phyloP scores from a whole-genome alignment of 2,113 vertebrate species.

The Benitochromis conjunctus region DNA sequence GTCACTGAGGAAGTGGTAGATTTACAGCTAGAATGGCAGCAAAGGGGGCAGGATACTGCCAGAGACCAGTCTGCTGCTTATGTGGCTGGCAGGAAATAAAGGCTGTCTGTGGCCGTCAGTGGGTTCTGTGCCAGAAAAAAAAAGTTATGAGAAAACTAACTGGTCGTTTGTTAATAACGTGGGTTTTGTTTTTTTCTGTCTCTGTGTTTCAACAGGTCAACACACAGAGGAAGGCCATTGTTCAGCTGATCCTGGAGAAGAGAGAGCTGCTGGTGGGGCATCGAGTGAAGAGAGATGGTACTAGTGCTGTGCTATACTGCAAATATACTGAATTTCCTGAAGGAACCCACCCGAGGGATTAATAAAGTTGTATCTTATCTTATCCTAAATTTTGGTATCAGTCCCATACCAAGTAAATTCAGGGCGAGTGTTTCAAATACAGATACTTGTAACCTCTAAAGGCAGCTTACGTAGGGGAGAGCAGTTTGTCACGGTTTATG shows the following conservation, averaged over 20 bases:
- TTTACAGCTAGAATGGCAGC: constrained; percentile 44
- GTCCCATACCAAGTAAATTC: not conserved
- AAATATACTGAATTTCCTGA: too few species aligned
- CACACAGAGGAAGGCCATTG: constrained; percentile 76
- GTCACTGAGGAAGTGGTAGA: constrained; percentile 60
- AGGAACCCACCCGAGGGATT: too few species aligned
- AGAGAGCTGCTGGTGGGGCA: constrained; percentile 72
- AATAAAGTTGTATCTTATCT: too few species aligned
- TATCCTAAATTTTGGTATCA: not conserved
- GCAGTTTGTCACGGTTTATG: not conserved
- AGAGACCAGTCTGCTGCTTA: constrained; percentile 56
- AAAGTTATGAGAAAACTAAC: constrained; percentile 24
- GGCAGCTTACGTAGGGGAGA: not conserved
- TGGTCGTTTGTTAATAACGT: constrained; percentile 30
- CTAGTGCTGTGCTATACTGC: not conserved
- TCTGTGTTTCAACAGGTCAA: constrained; percentile 68
- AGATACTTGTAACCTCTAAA: not conserved
- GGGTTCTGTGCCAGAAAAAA: constrained; percentile 12
- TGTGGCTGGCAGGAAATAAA: constrained; percentile 40
- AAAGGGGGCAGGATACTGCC: constrained; percentile 41
- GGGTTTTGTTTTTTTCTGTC: not conserved
- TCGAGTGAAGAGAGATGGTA: constrained; percentile 76
- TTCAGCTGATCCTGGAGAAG: constrained; percentile 79
- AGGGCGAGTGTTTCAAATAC: not conserved
- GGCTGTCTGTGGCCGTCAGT: constrained; percentile 6